Evolutionary conservation across 2,113 vertebrate genomes (phyloP), one percentile per base, ranked within the genome.

Genomic region (Phyllostomus hastatus): DNA sequence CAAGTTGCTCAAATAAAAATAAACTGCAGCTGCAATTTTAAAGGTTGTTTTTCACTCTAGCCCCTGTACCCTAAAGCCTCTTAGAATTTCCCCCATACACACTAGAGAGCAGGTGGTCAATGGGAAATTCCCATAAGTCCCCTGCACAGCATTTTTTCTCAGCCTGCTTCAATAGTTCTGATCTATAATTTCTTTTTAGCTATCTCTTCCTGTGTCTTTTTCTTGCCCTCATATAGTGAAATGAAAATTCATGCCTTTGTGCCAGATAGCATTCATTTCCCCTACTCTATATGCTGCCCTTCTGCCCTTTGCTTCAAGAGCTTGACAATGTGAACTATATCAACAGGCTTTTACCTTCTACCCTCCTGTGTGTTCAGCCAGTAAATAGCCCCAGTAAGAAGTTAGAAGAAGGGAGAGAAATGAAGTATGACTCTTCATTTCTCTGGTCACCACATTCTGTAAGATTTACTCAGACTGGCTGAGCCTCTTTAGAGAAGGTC

Each of bases 21-120:
- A 98, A 98, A 97, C 94, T 96, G 95, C 98, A 98, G 97, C 97
- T 98, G 98, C 97, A 98, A 96, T 97, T 89, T 83, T 97, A 97
- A 94, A 97, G 38, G 90, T 88, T 97, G 96, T 98, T 98, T 98
- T 98, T 96, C 93, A 97, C 96, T 93, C 76, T 97, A 95, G 88
- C 78, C 83, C 88, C 91, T 98, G 94, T 69, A 98, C 97, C 85
- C 94, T 92, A 87, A 94, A 94, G 95, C 89, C 43, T n/a, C 93
- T 95, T 96, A 98, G 97, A 98, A 98, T 98, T 98, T 97, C 94
- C 98, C 98, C 81, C 81, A 50, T 43, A 92, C 61, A 64, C 35
- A 97, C 95, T 97, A 15, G 93, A 96, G 90, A 98, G 96, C 97
- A 98, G 98, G 92, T 98, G 97, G 97, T 97, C 98, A 97, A 67